Base-by-base conservation (phyloP, 1,140 invertebrate species). In the Cyrtorhinus lividipennis region DNA sequence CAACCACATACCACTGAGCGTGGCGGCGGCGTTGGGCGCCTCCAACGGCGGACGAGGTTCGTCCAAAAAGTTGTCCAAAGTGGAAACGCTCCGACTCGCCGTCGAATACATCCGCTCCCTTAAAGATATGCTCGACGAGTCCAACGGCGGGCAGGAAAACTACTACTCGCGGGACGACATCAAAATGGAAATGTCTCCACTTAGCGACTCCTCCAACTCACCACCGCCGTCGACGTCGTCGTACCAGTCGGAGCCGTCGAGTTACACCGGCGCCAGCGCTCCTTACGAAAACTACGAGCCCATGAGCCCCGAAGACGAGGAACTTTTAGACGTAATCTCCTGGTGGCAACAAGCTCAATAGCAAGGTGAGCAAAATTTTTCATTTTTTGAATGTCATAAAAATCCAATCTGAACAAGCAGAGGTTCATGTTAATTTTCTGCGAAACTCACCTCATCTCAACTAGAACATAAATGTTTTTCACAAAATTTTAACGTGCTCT, bases 51-150 rank as follows among this genome's bases (percentile, higher is more conserved):
- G 84, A 0, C 78, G 85, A 58, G 81, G 84, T 18, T 81, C 83
- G 24, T 80, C 79, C 64, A 92, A 95, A 71, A 93, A 96, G 72
- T 79, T 96, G 18, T 92, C 88, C 71, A 98, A 98, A 80, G 94
- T 96, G 23, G 93, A 97, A 71, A 98, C 93, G 0, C 75, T 98
- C 22, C 79, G 88, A 64, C 82, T 94, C 71, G 95, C 95, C 1
- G 92, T 96, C 0, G 91, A 95, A 72, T 97, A 98, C 72, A 98
- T 98, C 66, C 80, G 86, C 63, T 85, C 87, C 66, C 77, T 98
- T 24, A 86, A 95, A 72, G 80, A 85, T 65, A 76, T 95, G 58
- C 74, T 96, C 23, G 88, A 88, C 45, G 85, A 88, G 59, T 66
- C 65, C 2, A 64, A 59, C 1, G 13, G 30, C 3, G 45, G 62